Evolutionary conservation across 2,113 vertebrate genomes (phyloP).

Genomic region (Acanthisitta chloris): DNA sequence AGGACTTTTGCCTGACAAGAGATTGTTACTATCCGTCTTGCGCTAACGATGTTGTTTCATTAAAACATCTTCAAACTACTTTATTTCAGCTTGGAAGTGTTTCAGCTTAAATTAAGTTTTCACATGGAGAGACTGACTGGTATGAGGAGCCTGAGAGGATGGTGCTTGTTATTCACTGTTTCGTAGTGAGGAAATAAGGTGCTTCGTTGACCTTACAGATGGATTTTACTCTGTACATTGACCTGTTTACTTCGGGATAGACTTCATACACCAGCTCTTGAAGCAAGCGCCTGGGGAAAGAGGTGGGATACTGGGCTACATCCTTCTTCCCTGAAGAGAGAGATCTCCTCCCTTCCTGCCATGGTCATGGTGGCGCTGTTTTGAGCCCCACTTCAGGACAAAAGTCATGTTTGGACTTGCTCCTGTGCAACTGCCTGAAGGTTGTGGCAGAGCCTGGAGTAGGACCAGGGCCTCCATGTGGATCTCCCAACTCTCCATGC

Average conservation of each 20-base stretch:
- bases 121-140: background rate
- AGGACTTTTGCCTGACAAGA: background rate
- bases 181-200: background rate
- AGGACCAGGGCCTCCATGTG: accelerated
- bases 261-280: background rate
- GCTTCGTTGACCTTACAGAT: background rate
- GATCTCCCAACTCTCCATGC: background rate
- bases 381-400: background rate
- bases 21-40: background rate
- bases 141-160: background rate
- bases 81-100: background rate
- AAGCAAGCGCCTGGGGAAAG: background rate
- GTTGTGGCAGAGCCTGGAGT: background rate
- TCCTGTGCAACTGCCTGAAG: background rate
- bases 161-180: background rate
- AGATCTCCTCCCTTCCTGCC: background rate
- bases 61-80: background rate
- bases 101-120: background rate
- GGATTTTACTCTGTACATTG: background rate
- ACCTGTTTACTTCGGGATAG: background rate
- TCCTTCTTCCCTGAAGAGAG: background rate
- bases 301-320: background rate
- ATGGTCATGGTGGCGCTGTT: background rate
- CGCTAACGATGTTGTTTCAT: background rate
- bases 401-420: accelerated